Evolutionary conservation across 2,888 invertebrate species (phyloP).

Genomic region (Trissoscelio sp.): DNA sequence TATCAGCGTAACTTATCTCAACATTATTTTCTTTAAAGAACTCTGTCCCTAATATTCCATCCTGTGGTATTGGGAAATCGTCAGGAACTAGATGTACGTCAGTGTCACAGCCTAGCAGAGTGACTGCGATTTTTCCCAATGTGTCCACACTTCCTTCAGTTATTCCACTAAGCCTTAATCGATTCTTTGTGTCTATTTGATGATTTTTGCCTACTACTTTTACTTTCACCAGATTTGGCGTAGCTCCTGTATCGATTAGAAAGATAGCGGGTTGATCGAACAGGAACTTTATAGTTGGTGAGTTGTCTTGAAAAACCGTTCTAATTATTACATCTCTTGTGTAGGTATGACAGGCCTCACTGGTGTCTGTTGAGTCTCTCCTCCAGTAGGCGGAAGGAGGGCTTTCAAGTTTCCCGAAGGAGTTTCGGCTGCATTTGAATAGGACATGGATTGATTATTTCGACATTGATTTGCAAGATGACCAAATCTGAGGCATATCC

Average conservation of each 20-base stretch:
- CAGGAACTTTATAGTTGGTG: background rate
- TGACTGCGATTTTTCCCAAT: slow-evolving; percentile 1
- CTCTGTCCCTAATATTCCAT: slow-evolving; percentile 16
- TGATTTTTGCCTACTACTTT: background rate
- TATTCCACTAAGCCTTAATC: slow-evolving; percentile 5
- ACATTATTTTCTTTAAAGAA: background rate
- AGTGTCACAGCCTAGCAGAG: slow-evolving; percentile 1
- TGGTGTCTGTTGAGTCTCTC: too few species aligned
- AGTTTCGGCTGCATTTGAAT: too few species aligned
- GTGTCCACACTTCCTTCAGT: slow-evolving; percentile 15
- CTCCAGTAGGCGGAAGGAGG: too few species aligned
- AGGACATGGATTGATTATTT: too few species aligned
- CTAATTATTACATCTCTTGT: too few species aligned
- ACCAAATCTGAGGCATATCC: too few species aligned
- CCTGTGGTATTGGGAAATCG: slow-evolving; percentile 15
- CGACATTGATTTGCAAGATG: too few species aligned
- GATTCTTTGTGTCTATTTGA: background rate
- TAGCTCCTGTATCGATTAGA: slow-evolving; percentile 8
- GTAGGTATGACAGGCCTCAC: background rate
- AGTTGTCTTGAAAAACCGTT: background rate
- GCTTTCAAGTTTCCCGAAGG: too few species aligned
- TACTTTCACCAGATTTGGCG: slow-evolving; percentile 5
- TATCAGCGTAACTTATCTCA: background rate
- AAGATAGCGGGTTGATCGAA: slow-evolving; percentile 10
- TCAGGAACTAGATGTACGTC: slow-evolving; percentile 12